Percentiles rank a stretch among this genome's conserved stretches.
These are phyloP conservation scores for Dromas ardeola DNA, from an alignment of 2,113 vertebrate species.

Conservation along the genomic window DNA sequence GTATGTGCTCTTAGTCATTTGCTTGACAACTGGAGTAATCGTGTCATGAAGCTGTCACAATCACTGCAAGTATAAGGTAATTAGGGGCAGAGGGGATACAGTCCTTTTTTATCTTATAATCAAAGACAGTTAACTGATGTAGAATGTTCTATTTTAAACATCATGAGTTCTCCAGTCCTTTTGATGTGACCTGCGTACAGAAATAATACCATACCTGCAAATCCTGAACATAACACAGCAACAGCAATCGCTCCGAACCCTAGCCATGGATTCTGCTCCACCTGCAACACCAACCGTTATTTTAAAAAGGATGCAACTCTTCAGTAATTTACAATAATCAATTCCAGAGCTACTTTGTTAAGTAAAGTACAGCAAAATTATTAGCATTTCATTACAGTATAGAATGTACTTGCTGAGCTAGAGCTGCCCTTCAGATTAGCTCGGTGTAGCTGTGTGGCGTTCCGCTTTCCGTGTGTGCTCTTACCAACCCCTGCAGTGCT, in stretches of 20 bases:
- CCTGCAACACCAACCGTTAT: conserved; percentile 72
- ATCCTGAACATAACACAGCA: conserved; percentile 95
- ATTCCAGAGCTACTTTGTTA: not conserved
- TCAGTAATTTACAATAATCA: not conserved
- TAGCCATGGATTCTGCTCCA: conserved; percentile 89
- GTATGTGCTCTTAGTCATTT: not conserved
- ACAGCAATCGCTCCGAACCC: conserved; percentile 89
- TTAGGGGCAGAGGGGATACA: not conserved
- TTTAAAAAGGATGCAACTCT: not conserved
- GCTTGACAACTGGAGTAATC: not conserved
- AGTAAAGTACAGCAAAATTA: not conserved
- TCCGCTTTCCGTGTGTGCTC: not conserved
- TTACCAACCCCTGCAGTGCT: not conserved
- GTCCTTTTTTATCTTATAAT: not conserved
- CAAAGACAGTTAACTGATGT: not conserved
- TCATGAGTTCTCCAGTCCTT: not conserved
- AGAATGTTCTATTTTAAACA: not conserved
- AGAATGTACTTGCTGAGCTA: not conserved
- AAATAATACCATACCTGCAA: conserved; percentile 85
- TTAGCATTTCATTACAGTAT: not conserved
- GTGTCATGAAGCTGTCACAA: not conserved
- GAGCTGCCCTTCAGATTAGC: not conserved
- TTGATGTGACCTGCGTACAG: not conserved
- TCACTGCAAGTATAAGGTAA: not conserved
- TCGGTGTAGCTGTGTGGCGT: fast-evolving